Percentiles rank a stretch among this genome's conserved stretches.
Conservation (phyloP, 2,113 vertebrate genomes). For the Plecturocebus donacophilus region DNA sequence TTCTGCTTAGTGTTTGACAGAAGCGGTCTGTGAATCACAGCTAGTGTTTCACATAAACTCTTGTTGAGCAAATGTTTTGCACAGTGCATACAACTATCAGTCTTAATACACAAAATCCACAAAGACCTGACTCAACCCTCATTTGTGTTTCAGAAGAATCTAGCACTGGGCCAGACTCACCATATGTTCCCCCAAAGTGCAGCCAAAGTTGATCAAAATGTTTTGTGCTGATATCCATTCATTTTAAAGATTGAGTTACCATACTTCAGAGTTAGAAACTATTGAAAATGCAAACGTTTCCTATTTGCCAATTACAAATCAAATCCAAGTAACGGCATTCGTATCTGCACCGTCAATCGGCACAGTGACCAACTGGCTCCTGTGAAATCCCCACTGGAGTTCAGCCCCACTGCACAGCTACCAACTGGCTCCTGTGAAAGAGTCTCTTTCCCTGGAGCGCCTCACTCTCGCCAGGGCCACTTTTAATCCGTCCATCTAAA, state of each 20-base stretch:
- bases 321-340: neutral
- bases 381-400: neutral
- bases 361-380: neutral
- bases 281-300: neutral
- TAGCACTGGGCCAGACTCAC: neutral
- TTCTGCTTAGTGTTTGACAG: neutral
- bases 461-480: neutral
- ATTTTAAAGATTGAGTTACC: slow-evolving; percentile 3
- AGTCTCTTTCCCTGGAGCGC: neutral
- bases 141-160: neutral
- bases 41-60: neutral
- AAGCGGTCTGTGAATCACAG: neutral
- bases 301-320: slow-evolving; percentile 21
- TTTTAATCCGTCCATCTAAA: neutral
- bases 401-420: neutral
- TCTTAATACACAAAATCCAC: neutral
- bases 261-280: neutral
- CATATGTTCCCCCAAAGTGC: neutral
- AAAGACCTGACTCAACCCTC: neutral
- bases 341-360: neutral
- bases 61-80: neutral
- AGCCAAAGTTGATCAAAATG: neutral
- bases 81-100: neutral
- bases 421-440: neutral
- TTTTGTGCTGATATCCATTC: neutral